Base-by-base conservation (phyloP, 2,797 vertebrate species). In the Ctenosaura bakeri region DNA sequence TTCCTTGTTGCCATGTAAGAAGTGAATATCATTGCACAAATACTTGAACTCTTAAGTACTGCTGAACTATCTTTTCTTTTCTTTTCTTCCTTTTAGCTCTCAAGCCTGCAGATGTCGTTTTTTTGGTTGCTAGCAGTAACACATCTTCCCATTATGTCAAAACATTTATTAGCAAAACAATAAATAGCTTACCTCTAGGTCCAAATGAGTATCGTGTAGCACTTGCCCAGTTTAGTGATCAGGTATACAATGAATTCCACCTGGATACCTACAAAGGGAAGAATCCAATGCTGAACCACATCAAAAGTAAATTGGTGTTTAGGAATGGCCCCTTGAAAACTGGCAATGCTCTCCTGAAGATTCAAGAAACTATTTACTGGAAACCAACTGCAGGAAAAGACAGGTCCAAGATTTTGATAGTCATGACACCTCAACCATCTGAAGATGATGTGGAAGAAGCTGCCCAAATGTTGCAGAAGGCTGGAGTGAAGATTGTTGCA, bases 401-500 rank as follows among this genome's bases (percentile, higher is more conserved):
- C 89, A 95, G 50, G 85, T 92, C 94, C 10, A 88, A 89, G 0
- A 73, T 97, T 86, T 74, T 97, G 78, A 94, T 97, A 89, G 91
- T 97, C 16, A 89, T 97, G 81, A 94, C 95, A 79, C 95, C 96
- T 0, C 94, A 90, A 0, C 42, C 93, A 20, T 96, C 97, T 0
- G 86, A 95, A 87, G 97, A 97, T 88, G 94, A 95, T 0, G 91
- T 97, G 78, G 69, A 87, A 81, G 85, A 88, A 78, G 92, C 94
- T 26, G 73, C 95, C 0, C n/a, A 71, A 29, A 87, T 90, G 3
- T 92, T 97, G 59, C 90, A 50, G 90, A 32, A 62, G 2, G 93
- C 95, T 0, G 96, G 96, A 14, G 94, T 97, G 86, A 95, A 90
- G 24, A 93, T 97, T 78, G 62, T 97, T 94, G 91, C 96, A 0